Evolutionary conservation across 2,888 invertebrate species (phyloP).

Genomic region (Chaitophorus viminalis): DNA sequence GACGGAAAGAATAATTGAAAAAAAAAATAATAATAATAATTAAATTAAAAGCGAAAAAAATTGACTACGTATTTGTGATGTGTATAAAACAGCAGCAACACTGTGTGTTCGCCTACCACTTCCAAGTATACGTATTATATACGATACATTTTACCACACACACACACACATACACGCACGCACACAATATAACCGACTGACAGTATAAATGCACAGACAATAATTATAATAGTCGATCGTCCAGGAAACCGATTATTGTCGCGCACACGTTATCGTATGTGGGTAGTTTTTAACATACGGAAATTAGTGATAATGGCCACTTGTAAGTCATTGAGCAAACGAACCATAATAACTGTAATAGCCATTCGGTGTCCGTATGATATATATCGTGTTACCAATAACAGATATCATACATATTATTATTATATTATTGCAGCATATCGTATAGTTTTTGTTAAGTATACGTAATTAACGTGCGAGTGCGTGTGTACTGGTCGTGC

Average conservation of each 20-base stretch:
- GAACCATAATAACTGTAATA: conserved; percentile 35
- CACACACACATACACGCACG: too few species aligned
- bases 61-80: conserved; percentile 26
- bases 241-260: conserved; percentile 58
- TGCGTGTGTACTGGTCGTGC: too few species aligned
- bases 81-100: background rate
- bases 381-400: conserved; percentile 27
- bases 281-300: conserved; percentile 61
- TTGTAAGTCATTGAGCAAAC: conserved; percentile 52
- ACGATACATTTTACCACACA: too few species aligned
- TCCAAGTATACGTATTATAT: background rate
- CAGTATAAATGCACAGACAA: conserved; percentile 42
- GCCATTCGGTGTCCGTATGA: background rate
- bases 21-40: background rate
- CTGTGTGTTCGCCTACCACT: too few species aligned
- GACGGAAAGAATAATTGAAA: background rate
- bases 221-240: conserved; percentile 55
- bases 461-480: background rate
- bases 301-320: conserved; percentile 59
- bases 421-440: background rate
- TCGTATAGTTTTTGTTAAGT: background rate
- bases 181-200: too few species aligned
- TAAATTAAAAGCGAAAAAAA: conserved; percentile 41
- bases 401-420: background rate
- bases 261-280: conserved; percentile 46